phyloP scores from a whole-genome alignment of 2,888 invertebrate genomes.

The Drosophila eohydei region DNA sequence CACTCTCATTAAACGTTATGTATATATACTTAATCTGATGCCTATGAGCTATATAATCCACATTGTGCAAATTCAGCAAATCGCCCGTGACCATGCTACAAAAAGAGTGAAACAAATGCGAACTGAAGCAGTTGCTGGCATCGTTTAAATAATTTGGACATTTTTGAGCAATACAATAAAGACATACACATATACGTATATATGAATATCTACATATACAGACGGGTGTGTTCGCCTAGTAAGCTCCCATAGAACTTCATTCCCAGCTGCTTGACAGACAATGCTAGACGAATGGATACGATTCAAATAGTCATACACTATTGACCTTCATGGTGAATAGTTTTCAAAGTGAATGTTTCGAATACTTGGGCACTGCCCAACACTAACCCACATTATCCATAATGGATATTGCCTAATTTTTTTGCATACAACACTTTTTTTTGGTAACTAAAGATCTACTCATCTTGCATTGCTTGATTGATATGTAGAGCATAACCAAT shows the following conservation, averaged over 20 bases:
- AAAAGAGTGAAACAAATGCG: conserved; percentile 46
- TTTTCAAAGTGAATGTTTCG: conserved; percentile 64
- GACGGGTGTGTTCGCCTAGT: conserved; percentile 47
- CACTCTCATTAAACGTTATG: neutral
- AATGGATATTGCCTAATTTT: conserved; percentile 45
- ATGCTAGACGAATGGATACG: conserved; percentile 36
- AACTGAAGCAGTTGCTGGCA: conserved; percentile 33
- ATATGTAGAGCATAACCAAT: conserved; percentile 57
- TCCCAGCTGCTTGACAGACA: conserved; percentile 36
- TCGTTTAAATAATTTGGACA: conserved; percentile 50
- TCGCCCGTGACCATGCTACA: conserved; percentile 69
- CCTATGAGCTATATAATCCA: conserved; percentile 10
- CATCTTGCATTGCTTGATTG: conserved; percentile 17
- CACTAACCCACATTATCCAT: conserved; percentile 37
- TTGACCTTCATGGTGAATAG: conserved; percentile 72
- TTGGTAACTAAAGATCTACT: neutral
- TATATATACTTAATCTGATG: neutral
- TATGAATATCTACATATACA: neutral
- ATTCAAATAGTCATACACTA: conserved; percentile 55
- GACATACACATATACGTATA: neutral
- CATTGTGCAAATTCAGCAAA: conserved; percentile 49
- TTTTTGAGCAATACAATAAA: conserved; percentile 37
- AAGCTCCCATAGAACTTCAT: conserved; percentile 49
- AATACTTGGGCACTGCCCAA: conserved; percentile 37
- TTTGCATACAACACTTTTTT: conserved; percentile 8